These are phyloP conservation scores for Pseudomyrmex pallidus DNA, from an alignment of 1,140 invertebrate species.

Conservation along the genomic window DNA sequence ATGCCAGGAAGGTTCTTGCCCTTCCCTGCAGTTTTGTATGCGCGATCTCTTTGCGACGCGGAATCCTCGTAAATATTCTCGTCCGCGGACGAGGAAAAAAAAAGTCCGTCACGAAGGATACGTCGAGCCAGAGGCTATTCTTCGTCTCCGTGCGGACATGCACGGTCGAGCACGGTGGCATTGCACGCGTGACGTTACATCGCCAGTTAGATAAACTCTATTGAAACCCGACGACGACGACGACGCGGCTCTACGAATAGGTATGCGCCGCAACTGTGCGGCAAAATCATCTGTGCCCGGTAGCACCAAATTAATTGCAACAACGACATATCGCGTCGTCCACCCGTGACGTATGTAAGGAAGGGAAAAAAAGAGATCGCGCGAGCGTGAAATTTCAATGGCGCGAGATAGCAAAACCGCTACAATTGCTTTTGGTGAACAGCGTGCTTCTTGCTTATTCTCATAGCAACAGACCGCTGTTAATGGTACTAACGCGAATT, in stretches of 20 bases:
- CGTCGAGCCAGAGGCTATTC: background rate
- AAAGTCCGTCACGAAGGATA: conserved; percentile 17
- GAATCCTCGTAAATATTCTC: conserved; percentile 30
- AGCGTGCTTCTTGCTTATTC: too few relatives aligned
- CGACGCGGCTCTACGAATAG: conserved; percentile 14
- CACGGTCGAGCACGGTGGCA: conserved; percentile 62
- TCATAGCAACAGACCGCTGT: background rate
- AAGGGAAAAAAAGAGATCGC: background rate
- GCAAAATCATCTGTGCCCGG: background rate
- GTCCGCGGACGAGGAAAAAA: background rate
- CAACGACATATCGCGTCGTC: conserved; percentile 31
- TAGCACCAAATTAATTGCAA: conserved; percentile 42
- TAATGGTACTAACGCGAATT: background rate
- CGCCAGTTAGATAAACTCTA: conserved; percentile 59
- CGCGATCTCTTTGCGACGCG: background rate
- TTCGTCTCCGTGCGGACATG: conserved; percentile 41
- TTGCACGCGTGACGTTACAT: conserved; percentile 61
- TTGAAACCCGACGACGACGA: conserved; percentile 43
- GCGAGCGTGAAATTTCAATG: conserved; percentile 25
- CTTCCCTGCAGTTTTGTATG: too few relatives aligned
- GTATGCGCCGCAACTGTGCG: background rate
- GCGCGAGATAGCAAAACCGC: background rate
- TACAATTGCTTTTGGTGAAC: background rate
- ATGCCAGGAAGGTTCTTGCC: too few relatives aligned
- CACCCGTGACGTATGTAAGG: background rate